These are phyloP conservation scores for Poeciliopsis paucimaculata DNA, from an alignment of 2,797 vertebrate species.

Conservation along the genomic window DNA sequence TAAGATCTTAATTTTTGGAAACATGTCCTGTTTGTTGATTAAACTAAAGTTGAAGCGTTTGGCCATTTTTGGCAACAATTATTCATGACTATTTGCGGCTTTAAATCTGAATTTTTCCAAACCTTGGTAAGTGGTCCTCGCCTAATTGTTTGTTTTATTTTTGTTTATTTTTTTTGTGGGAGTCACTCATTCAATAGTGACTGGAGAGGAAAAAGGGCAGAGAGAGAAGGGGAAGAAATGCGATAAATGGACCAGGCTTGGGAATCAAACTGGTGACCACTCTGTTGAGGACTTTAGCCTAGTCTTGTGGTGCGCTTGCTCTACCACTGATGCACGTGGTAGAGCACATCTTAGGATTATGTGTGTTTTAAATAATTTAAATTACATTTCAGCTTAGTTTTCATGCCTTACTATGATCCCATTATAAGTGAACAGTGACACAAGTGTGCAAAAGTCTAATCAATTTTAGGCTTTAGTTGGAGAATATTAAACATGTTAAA, in stretches of 20 bases:
- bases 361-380: not conserved
- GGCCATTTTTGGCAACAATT: not conserved
- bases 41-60: not conserved
- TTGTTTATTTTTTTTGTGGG: no score
- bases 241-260: no score
- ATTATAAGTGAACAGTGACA: not conserved
- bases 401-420: not conserved
- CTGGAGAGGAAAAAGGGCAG: no score
- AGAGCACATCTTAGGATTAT: no score
- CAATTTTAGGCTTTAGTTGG: not conserved
- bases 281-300: no score
- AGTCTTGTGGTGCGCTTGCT: no score
- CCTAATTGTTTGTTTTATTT: not conserved
- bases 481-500: not conserved
- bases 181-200: no score
- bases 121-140: not conserved
- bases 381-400: not conserved
- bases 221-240: no score
- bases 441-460: not conserved
- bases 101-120: not conserved
- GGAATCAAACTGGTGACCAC: no score
- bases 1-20: not conserved
- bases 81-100: not conserved
- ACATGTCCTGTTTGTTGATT: not conserved
- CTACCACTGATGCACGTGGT: no score